phyloP scores from a whole-genome alignment of 2,113 vertebrate genomes.

The Thamnophis sirtalis region DNA sequence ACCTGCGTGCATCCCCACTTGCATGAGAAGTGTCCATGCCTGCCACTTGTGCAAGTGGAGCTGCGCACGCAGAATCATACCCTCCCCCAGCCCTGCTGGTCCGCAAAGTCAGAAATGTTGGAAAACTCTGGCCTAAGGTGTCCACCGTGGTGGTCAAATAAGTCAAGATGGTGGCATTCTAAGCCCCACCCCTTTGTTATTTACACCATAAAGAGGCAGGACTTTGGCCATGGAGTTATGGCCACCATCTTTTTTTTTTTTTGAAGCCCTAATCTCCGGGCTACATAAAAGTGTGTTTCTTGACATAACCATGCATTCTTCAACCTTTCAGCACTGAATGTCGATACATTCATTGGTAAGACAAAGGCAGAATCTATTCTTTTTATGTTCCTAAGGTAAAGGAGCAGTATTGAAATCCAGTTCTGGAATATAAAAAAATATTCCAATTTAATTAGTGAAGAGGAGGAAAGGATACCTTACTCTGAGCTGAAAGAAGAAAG shows the following conservation, averaged over 20 bases:
- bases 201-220: no score
- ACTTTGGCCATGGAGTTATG: no score
- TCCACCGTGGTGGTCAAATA: no score
- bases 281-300: neutral
- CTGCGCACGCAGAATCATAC: no score
- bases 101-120: no score
- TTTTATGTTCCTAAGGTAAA: neutral
- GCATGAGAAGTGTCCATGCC: no score
- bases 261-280: neutral
- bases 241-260: neutral
- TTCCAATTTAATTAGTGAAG: neutral
- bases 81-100: no score
- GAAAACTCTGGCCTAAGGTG: no score
- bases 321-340: neutral
- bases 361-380: neutral
- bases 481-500: neutral
- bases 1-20: no score
- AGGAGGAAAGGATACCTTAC: neutral
- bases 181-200: no score
- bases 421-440: neutral
- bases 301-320: neutral
- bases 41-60: no score
- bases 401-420: neutral
- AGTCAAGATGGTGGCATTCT: no score
- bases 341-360: neutral